A percentile compares a stretch with the other conserved stretches of the same genome.
Conservation (phyloP, 2,797 vertebrate species). For the Ptychobarbus kaznakovi region DNA sequence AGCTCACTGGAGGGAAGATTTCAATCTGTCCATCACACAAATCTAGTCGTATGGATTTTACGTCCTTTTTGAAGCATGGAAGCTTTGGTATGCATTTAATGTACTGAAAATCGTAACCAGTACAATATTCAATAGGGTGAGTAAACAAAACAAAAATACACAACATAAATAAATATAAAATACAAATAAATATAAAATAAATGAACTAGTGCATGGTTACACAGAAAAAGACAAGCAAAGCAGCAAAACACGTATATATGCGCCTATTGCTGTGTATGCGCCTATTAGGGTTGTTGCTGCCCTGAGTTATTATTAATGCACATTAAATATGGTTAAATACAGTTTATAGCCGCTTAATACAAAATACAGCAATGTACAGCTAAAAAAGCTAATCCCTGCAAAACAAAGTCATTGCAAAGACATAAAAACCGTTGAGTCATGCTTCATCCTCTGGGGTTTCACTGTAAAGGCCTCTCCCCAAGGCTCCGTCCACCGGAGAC, state of each 20-base stretch:
- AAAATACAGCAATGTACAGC: neutral
- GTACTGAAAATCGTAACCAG: neutral
- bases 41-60: neutral
- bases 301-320: neutral
- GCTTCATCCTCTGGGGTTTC: conserved; percentile 22
- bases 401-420: conserved; percentile 41
- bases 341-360: neutral
- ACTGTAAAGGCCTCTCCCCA: conserved; percentile 51
- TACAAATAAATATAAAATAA: neutral
- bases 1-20: neutral
- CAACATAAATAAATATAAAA: too few species aligned
- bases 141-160: neutral
- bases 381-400: neutral
- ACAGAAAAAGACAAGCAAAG: neutral
- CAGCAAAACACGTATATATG: neutral
- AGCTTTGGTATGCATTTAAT: neutral
- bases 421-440: conserved; percentile 34
- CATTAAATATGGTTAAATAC: neutral
- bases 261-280: too few species aligned
- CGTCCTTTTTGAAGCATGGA: neutral
- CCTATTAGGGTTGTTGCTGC: neutral
- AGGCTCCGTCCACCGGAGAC: conserved; percentile 62
- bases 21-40: neutral
- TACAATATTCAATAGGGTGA: neutral
- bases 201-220: neutral